phyloP scores from a whole-genome alignment of 2,888 invertebrate genomes.

The Drosophila affinis region DNA sequence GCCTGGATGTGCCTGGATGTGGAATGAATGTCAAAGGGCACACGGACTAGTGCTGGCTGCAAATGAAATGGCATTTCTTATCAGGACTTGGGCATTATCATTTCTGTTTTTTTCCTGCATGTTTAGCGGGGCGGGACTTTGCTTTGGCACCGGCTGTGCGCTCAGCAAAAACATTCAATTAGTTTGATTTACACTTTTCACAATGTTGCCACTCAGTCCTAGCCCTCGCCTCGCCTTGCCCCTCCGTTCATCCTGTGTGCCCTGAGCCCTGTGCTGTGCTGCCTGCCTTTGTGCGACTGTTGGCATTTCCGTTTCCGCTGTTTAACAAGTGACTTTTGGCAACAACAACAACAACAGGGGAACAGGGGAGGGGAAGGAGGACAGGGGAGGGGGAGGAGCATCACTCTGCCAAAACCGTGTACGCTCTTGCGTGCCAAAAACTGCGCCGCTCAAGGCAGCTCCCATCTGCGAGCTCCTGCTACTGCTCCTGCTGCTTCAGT shows the following conservation, averaged over 20 bases:
- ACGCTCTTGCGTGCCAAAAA: constrained; percentile 74
- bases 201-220: constrained; percentile 38
- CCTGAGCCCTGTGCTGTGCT: constrained; percentile 23
- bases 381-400: constrained; percentile 1
- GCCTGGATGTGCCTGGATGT: not conserved
- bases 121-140: constrained; percentile 35
- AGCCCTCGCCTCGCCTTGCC: constrained; percentile 7
- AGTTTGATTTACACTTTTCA: constrained; percentile 76
- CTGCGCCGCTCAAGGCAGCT: constrained; percentile 54
- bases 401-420: constrained; percentile 73
- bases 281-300: constrained; percentile 71
- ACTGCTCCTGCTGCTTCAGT: not conserved
- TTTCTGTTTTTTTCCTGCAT: constrained; percentile 19
- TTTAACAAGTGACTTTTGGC: constrained; percentile 78
- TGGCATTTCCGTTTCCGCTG: constrained; percentile 77
- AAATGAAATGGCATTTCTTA: constrained; percentile 73
- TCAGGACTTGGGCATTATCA: constrained; percentile 34
- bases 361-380: not conserved
- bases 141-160: constrained; percentile 60
- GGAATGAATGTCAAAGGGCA: constrained; percentile 19
- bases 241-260: not conserved
- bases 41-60: constrained; percentile 10
- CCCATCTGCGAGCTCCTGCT: constrained; percentile 13
- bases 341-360: constrained; percentile 51
- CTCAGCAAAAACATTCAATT: constrained; percentile 76